A percentile compares a stretch with the other conserved stretches of the same genome.
Evolutionary conservation across 2,113 vertebrate genomes (phyloP).

Genomic region (Theropithecus gelada): DNA sequence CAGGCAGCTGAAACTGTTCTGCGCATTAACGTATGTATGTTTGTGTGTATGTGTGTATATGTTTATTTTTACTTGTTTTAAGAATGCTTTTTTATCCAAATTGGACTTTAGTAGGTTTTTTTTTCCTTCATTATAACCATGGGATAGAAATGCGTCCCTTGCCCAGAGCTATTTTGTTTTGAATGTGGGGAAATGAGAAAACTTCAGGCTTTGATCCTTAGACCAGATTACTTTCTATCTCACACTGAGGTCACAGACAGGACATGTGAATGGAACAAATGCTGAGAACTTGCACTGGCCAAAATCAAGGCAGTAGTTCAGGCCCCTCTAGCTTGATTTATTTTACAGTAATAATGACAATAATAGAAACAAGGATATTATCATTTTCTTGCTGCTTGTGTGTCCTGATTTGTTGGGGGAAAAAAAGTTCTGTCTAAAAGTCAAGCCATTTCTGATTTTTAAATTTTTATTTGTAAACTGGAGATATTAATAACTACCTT

Average conservation of each 20-base stretch:
- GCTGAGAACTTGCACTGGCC: neutral
- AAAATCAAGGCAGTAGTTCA: neutral
- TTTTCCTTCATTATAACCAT: neutral
- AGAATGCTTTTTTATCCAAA: conserved; percentile 1
- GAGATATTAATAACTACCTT: neutral
- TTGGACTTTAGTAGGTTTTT: neutral
- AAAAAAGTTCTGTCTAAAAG: neutral
- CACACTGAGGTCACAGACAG: conserved; percentile 51
- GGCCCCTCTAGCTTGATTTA: neutral
- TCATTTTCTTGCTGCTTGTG: neutral
- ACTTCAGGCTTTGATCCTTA: conserved; percentile 65
- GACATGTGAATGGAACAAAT: conserved; percentile 36
- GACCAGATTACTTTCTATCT: conserved; percentile 48
- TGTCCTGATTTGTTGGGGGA: neutral
- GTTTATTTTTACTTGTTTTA: neutral
- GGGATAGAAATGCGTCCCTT: conserved; percentile 26
- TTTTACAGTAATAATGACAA: neutral
- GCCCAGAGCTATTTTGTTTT: conserved; percentile 60
- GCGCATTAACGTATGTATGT: no score
- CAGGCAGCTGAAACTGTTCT: neutral
- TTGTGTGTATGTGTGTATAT: no score
- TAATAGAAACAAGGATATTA: neutral
- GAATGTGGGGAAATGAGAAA: conserved; percentile 55
- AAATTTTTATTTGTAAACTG: neutral
- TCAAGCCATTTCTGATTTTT: neutral